A percentile compares a stretch with the other conserved stretches of the same genome.
Evolutionary conservation across 2,797 vertebrate genomes (phyloP).

Genomic region (Somateria mollissima): DNA sequence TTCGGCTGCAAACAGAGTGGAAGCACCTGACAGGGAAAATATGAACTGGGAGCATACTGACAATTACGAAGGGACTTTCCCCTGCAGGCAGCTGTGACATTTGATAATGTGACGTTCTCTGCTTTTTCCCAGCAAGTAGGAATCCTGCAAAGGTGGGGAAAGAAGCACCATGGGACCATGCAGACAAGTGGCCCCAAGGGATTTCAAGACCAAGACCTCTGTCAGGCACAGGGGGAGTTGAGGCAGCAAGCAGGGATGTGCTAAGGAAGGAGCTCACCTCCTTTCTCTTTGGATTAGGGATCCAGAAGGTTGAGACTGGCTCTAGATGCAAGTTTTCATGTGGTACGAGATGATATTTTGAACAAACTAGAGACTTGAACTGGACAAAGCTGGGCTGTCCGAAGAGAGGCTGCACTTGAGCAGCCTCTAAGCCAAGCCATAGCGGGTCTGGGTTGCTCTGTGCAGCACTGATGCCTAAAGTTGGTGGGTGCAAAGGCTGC

Average conservation of each 20-base stretch:
- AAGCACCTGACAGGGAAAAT: conserved; percentile 43
- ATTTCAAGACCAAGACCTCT: neutral
- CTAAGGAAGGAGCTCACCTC: neutral
- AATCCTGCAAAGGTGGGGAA: neutral
- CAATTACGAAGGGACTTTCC: conserved; percentile 51
- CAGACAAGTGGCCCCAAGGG: neutral
- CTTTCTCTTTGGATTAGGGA: neutral
- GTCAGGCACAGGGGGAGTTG: fast-evolving
- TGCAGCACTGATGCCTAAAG: neutral
- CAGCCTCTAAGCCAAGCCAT: neutral
- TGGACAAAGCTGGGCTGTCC: neutral
- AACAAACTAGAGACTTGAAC: neutral
- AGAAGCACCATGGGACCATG: fast-evolving
- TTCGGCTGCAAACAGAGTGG: neutral
- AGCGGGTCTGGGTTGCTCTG: neutral
- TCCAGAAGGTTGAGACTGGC: neutral
- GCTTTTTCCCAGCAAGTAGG: conserved; percentile 11
- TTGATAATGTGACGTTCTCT: neutral
- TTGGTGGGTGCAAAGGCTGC: neutral
- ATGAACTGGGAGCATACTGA: neutral
- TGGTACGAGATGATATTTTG: neutral
- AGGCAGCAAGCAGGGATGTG: fast-evolving
- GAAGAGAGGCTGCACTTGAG: fast-evolving
- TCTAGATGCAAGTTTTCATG: neutral
- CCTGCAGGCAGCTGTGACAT: conserved; percentile 1